Evolutionary conservation across 2,113 vertebrate genomes (phyloP), one percentile per base, ranked within the genome.

Genomic region (Eptesicus fuscus): DNA sequence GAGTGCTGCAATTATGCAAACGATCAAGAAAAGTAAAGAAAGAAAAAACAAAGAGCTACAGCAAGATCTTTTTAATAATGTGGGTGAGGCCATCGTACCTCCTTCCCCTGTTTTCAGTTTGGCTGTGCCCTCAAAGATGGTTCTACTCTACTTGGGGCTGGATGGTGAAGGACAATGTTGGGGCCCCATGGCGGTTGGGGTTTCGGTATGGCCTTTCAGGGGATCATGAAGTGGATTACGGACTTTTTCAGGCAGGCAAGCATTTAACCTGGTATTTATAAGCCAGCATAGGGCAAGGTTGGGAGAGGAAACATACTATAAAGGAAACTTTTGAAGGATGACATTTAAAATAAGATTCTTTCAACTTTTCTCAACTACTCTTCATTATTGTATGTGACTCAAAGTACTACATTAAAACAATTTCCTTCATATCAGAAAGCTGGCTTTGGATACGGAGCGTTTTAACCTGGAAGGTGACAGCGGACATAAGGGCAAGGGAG

Each of bases 1-100:
- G 67, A 95, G 35, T 59, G 40, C 35, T 78, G 67, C 71, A 93
- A 79, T 90, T 93, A 93, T 88, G 76, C 78, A 96, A 95, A 96
- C 70, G 71, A 93, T 51, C 40, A 69, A 93, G 61, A 95, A 89
- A 88, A 37, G 35, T 42, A n/a, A 77, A 44, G 35, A 51, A 23
- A 51, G 10, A 76, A 76, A 90, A 37, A n/a, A n/a, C n/a, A 0
- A 78, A 87, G 69, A 22, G 63, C 35, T 37, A 28, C 61, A 84
- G 23, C 65, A 35, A 94, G 53, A 53, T 13, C 32, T 59, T 63
- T 28, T 90, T 70, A 59, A 53, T 85, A 14, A 49, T 51, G 90
- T 84, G 69, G 28, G 51, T 65, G 65, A 23, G 40, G n/a, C 32
- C 22, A 9, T 56, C 44, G 40, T 8, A n/a, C 10, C 71, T 13